phyloP scores from a whole-genome alignment of 2,888 invertebrate species.

The Fragum sueziense region DNA sequence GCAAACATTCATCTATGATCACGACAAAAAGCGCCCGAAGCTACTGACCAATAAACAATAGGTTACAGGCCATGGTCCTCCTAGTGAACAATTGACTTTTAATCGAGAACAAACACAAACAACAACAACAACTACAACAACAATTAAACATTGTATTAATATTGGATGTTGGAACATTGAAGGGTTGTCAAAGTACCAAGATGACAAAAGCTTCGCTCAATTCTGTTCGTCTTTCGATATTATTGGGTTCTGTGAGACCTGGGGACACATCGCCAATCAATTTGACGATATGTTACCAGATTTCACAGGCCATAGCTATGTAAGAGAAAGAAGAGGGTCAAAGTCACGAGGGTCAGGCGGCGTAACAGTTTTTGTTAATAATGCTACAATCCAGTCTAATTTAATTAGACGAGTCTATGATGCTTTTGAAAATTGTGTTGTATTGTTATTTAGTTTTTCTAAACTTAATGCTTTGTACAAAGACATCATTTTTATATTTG shows the following conservation, averaged over 20 bases:
- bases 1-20: neutral
- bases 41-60: neutral
- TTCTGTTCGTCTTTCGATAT: neutral
- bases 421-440: neutral
- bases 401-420: neutral
- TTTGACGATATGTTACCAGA: conserved; percentile 1
- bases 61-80: neutral
- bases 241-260: conserved; percentile 3
- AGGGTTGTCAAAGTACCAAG: neutral
- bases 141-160: too few species aligned
- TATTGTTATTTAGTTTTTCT: neutral
- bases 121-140: too few species aligned
- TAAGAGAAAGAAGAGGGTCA: too few species aligned
- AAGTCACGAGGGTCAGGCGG: conserved; percentile 1
- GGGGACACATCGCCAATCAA: neutral
- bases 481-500: conserved; percentile 5
- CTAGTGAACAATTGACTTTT: neutral
- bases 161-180: conserved; percentile 6
- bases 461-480: neutral
- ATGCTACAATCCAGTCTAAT: neutral
- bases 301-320: neutral
- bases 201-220: neutral
- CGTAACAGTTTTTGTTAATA: conserved; percentile 1
- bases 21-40: neutral
- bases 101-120: neutral